Conservation (phyloP, 2,888 invertebrate species). For the Quadroppia sp. region DNA sequence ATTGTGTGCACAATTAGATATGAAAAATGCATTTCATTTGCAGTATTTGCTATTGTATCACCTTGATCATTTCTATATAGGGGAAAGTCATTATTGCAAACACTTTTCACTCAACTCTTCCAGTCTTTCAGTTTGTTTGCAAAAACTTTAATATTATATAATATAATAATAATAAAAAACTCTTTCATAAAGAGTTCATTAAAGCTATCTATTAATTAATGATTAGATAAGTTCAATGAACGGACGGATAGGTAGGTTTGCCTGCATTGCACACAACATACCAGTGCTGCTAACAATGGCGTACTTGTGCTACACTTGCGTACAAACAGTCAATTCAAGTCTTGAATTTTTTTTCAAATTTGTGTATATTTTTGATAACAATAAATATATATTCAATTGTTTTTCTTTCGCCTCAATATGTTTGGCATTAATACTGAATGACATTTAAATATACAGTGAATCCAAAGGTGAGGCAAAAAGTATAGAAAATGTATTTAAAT, state of each 20-base stretch:
- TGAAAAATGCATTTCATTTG: too few relatives aligned
- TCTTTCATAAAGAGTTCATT: constrained; percentile 21
- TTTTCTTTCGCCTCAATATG: neutral
- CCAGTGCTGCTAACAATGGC: neutral
- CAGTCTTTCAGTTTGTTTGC: too few relatives aligned
- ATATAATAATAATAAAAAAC: too few relatives aligned
- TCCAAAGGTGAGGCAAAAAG: neutral
- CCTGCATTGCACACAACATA: constrained; percentile 28
- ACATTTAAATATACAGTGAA: neutral
- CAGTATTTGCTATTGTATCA: too few relatives aligned
- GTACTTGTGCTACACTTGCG: constrained; percentile 20
- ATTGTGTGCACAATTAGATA: neutral
- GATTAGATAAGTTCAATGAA: constrained; percentile 26
- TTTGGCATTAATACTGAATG: neutral
- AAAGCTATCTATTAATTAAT: constrained; percentile 32
- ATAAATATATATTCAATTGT: neutral
- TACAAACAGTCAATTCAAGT: too few relatives aligned
- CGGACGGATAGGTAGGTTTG: constrained; percentile 16
- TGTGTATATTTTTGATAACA: too few relatives aligned
- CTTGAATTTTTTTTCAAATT: neutral
- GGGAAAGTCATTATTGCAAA: too few relatives aligned
- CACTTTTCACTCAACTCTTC: too few relatives aligned
- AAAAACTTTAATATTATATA: too few relatives aligned
- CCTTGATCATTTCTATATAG: too few relatives aligned
- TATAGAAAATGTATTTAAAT: too few relatives aligned